A percentile compares a stretch with the other conserved stretches of the same genome.
phyloP scores from a whole-genome alignment of 2,113 vertebrate genomes.

The Ceuthmochares aereus region DNA sequence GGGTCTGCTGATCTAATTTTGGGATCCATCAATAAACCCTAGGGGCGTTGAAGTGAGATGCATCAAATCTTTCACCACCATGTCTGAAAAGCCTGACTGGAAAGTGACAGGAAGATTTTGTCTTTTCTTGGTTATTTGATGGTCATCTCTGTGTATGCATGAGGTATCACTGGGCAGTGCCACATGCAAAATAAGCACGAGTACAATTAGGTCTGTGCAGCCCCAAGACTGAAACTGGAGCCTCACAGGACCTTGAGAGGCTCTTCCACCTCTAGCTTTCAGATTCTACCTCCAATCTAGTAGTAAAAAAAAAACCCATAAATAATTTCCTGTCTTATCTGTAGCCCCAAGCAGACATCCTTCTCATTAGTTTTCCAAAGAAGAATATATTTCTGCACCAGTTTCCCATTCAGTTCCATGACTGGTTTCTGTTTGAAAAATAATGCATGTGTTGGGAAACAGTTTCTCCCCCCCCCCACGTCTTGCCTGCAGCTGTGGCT shows the following conservation, averaged over 20 bases:
- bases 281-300: not conserved
- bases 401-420: not conserved
- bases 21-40: not conserved
- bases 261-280: not conserved
- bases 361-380: not conserved
- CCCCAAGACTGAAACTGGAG: not conserved
- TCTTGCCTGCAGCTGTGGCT: not conserved
- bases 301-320: not conserved
- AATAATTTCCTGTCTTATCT: not conserved
- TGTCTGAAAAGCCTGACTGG: not conserved
- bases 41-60: not conserved
- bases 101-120: not conserved
- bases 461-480: not conserved
- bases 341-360: not conserved
- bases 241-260: not conserved
- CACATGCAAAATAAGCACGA: not conserved
- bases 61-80: not conserved
- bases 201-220: not conserved
- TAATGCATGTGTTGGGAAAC: not conserved
- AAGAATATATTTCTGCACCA: not conserved
- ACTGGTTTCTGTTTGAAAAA: not conserved
- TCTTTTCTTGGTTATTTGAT: not conserved
- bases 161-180: not conserved
- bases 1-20: conserved; percentile 43
- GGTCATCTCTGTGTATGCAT: not conserved